These are phyloP conservation scores for Drosophila nikananu DNA, from an alignment of 1,140 invertebrate species.

Conservation along the genomic window DNA sequence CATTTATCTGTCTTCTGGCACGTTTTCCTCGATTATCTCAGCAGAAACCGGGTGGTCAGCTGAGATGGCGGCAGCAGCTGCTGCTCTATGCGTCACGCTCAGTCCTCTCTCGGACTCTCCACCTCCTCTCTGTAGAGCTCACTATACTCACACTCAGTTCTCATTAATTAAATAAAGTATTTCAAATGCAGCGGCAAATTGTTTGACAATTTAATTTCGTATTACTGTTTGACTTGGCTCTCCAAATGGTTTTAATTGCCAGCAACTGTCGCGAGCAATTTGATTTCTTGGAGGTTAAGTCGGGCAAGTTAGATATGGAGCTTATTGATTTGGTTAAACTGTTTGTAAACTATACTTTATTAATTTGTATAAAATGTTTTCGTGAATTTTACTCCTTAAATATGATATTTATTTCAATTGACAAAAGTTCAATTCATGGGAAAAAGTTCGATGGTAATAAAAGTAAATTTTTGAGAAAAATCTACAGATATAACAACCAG, in stretches of 20 bases:
- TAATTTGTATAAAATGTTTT: neutral
- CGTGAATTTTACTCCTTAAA: neutral
- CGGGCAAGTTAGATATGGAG: neutral
- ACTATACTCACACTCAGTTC: constrained; percentile 50
- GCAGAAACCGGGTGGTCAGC: constrained; percentile 37
- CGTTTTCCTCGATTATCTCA: constrained; percentile 53
- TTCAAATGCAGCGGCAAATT: constrained; percentile 69
- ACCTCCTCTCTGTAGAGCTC: neutral
- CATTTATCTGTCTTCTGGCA: constrained; percentile 52
- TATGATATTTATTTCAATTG: neutral
- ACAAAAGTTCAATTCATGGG: neutral
- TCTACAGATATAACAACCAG: too few species aligned
- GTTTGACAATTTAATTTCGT: constrained; percentile 74
- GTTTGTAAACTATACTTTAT: neutral
- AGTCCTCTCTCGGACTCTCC: constrained; percentile 4
- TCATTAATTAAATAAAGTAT: constrained; percentile 78
- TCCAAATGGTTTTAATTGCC: constrained; percentile 70
- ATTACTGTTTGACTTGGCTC: constrained; percentile 56
- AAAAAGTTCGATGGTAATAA: too few species aligned
- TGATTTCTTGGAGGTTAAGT: constrained; percentile 39
- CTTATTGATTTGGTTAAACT: neutral
- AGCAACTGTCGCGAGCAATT: constrained; percentile 31
- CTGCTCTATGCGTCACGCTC: constrained; percentile 53
- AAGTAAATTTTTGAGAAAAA: too few species aligned
- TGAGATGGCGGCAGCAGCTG: constrained; percentile 32